Percentiles rank a stretch among this genome's conserved stretches.
Conservation (phyloP, 23 tunicate species). For the Corella eumyota region DNA sequence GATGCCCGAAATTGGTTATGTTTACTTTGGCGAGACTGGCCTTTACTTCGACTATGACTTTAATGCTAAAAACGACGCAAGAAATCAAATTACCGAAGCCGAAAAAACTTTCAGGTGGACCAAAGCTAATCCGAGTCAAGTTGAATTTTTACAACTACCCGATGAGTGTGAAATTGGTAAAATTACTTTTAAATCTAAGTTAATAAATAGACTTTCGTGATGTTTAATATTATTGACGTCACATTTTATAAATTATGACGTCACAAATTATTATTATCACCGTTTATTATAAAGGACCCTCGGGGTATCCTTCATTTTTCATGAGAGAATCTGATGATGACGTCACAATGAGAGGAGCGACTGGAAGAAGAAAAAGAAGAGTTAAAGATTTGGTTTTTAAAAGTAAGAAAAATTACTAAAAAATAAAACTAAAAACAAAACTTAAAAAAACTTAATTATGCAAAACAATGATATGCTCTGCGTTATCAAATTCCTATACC, state of each 20-base stretch:
- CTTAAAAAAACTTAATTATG: too few relatives aligned
- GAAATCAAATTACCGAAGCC: constrained; percentile 32
- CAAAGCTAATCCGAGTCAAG: too few relatives aligned
- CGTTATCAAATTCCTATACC: too few relatives aligned
- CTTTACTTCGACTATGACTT: constrained; percentile 66
- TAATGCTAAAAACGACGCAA: constrained; percentile 31
- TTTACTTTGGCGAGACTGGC: constrained; percentile 61
- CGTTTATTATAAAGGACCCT: neutral
- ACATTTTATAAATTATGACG: too few relatives aligned
- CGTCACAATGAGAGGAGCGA: constrained; percentile 20
- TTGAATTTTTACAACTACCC: too few relatives aligned
- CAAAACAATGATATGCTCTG: too few relatives aligned
- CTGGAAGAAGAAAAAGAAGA: neutral
- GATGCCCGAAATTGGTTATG: constrained; percentile 54
- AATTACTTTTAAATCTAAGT: too few relatives aligned
- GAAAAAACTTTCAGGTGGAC: constrained; percentile 49
- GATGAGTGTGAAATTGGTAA: too few relatives aligned
- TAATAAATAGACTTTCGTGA: constrained; percentile 3
- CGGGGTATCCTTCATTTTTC: constrained; percentile 20
- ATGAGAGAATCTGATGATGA: constrained; percentile 3
- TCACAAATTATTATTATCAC: too few relatives aligned
- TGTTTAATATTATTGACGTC: neutral
- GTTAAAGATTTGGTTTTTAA: too few relatives aligned
- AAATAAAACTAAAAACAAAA: too few relatives aligned
- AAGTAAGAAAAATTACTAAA: too few relatives aligned